Evolutionary conservation across 2,797 vertebrate genomes (phyloP).

Genomic region (Borostomias antarcticus): DNA sequence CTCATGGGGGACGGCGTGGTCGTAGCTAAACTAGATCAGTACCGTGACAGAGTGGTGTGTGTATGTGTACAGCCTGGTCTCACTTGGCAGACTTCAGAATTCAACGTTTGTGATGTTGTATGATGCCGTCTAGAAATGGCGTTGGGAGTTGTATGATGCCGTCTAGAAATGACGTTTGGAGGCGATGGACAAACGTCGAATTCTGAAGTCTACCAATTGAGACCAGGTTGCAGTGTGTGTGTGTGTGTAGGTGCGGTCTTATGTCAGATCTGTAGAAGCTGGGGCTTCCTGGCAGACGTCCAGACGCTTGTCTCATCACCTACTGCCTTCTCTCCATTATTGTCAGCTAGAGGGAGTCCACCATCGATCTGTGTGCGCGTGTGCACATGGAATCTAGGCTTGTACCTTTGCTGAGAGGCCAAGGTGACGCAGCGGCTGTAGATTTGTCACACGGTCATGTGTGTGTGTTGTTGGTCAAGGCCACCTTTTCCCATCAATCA

Average conservation of each 20-base stretch:
- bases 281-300: conserved; percentile 38
- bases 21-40: conserved; percentile 16
- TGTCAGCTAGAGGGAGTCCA: conserved; percentile 52
- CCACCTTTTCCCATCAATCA: no score
- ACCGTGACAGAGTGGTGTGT: no score
- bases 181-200: no score
- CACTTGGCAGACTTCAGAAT: no score
- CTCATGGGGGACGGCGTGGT: not conserved
- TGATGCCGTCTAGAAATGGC: no score
- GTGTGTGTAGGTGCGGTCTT: conserved; percentile 18
- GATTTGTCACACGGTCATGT: conserved; percentile 12
- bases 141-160: no score
- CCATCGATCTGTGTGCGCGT: conserved; percentile 46
- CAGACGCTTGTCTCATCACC: conserved; percentile 43
- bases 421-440: conserved; percentile 22
- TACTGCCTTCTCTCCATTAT: conserved; percentile 56
- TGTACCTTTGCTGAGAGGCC: conserved; percentile 22
- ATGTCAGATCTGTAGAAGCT: conserved; percentile 10
- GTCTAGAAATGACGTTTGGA: no score
- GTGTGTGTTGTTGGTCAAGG: conserved; percentile 8
- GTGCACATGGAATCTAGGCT: no score
- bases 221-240: no score
- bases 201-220: no score
- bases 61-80: no score
- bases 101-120: no score